Evolutionary conservation across 2,113 vertebrate species (phyloP).

Genomic region (Caretta caretta): DNA sequence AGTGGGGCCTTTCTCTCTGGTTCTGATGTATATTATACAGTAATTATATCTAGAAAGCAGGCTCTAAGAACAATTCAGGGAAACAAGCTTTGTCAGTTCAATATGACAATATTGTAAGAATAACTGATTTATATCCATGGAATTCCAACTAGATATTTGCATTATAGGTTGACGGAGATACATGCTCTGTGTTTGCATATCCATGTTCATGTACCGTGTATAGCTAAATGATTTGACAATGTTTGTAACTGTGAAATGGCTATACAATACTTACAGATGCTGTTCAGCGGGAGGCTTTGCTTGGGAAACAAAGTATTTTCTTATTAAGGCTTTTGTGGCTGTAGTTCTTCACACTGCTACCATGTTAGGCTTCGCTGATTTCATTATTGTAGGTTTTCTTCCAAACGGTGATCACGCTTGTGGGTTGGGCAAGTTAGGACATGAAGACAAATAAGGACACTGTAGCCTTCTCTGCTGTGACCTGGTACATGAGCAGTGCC

Average conservation of each 20-base stretch:
- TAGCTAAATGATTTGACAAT: background rate
- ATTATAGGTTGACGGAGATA: background rate
- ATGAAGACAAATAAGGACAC: background rate
- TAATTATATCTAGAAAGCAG: constrained; percentile 78
- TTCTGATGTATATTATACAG: constrained; percentile 73
- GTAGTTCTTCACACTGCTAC: background rate
- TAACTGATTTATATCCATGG: constrained; percentile 48
- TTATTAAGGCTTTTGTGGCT: background rate
- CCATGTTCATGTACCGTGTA: background rate
- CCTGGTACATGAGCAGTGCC: background rate
- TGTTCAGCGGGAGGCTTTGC: fast-evolving
- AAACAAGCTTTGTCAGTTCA: constrained; percentile 72
- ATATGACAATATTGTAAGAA: constrained; percentile 60
- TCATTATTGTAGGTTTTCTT: background rate
- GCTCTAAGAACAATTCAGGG: constrained; percentile 60
- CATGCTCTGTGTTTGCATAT: background rate
- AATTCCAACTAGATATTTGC: constrained; percentile 30
- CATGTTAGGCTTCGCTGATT: background rate
- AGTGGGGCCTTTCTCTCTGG: constrained; percentile 72
- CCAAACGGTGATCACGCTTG: background rate
- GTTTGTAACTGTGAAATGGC: background rate
- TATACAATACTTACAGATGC: background rate
- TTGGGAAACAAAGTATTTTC: background rate
- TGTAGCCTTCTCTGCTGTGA: background rate
- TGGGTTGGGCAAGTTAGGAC: background rate